These are phyloP conservation scores for Styela clava DNA, from an alignment of 23 tunicate genomes.

Conservation along the genomic window DNA sequence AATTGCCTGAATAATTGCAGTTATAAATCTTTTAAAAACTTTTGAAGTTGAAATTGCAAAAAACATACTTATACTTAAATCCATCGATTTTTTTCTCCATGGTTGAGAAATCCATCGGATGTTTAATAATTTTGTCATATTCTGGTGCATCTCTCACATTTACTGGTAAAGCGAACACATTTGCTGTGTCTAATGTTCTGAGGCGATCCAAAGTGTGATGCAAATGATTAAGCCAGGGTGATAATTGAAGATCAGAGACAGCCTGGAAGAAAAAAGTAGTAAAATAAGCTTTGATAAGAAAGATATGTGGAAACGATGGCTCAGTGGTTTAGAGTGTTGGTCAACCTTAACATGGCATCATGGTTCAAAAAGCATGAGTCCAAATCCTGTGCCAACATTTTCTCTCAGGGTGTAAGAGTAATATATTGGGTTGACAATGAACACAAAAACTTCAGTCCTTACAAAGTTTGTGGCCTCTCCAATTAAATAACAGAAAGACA, in stretches of 20 bases:
- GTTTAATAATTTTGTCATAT: conserved; percentile 64
- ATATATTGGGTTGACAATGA: too few species aligned
- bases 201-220: conserved; percentile 52
- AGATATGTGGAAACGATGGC: not conserved
- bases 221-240: conserved; percentile 46
- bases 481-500: too few species aligned
- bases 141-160: conserved; percentile 78
- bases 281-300: not conserved
- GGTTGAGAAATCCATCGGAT: conserved; percentile 90
- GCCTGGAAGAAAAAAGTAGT: conserved; percentile 53
- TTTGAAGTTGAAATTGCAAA: too few species aligned
- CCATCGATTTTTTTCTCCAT: conserved; percentile 60
- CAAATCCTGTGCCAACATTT: too few species aligned
- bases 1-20: too few species aligned
- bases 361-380: too few species aligned
- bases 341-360: too few species aligned
- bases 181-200: conserved; percentile 50
- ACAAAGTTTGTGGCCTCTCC: too few species aligned
- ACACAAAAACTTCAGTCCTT: too few species aligned
- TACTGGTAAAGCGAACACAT: conserved; percentile 77
- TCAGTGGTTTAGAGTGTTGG: not conserved
- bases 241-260: conserved; percentile 44
- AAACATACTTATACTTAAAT: conserved; percentile 49
- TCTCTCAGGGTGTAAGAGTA: too few species aligned
- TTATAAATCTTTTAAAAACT: too few species aligned